Evolutionary conservation across 2,888 invertebrate species (phyloP), one percentile per base, ranked within the genome.

Genomic region (Spisula subtruncata): DNA sequence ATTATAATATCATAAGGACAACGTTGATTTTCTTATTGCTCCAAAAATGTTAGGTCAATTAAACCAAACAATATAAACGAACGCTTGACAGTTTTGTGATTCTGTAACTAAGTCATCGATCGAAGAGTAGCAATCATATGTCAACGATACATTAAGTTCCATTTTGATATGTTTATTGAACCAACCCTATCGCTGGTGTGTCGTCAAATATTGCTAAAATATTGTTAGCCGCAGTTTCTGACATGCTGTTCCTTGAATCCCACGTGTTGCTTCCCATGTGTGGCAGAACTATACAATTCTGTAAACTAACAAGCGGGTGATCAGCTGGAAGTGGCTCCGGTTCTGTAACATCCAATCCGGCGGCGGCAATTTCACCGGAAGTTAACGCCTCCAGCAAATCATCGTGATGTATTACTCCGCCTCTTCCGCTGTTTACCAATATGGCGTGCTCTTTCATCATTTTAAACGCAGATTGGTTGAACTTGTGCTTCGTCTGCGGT

Each of bases 321-420:
- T 98, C 98, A 16, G 98, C 95, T 0, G 99, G 98, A 90, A 99
- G 97, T 0, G 99, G 99, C 96, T 99, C 99, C 0, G 99, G 99
- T 10, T 98, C 98, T 91, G 98, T 98, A 0, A 99, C 99, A 97
- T 99, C 99, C 66, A 99, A 97, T 0, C 99, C 99, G 0, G 99
- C 99, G 0, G 98, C 98, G 95, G 97, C 97, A 88, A 99, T 99
- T 4, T 97, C 97, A 18, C 98, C 98, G 83, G 97, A 97, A 94
- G 97, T 97, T 83, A 99, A 97, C 0, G 98, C 98, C 86, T 98
- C 97, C 87, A 98, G 97, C 85, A 99, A 97, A 32, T 98, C 98
- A 80, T 97, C 97, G 96, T 99, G 99, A 96, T 99, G 98, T 14
- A 97, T 96, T 4, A 97, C 94, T 1, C 95, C 96, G 35, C 98